Evolutionary conservation across 2,113 vertebrate genomes (phyloP), one percentile per base, ranked within the genome.

Genomic region (Thamnaconus septentrionalis): DNA sequence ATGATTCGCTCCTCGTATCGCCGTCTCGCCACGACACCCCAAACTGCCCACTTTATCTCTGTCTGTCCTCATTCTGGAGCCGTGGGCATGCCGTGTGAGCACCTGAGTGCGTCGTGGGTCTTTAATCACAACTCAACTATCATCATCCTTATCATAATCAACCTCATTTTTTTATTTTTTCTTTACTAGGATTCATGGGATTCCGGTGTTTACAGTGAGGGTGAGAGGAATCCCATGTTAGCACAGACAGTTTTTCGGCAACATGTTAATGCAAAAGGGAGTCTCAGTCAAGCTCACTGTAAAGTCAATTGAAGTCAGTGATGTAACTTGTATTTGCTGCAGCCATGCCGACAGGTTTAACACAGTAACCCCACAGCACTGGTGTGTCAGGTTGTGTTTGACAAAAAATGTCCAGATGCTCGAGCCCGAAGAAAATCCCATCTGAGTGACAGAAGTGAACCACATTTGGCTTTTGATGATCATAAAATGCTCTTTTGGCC

Each of bases 1-100:
- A 39, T 62, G 50, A 47, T 82, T 78, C 71, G 69, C 66, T 83
- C 66, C 66, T 83, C 66, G 73, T 48, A 66, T 74, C 50, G 70
- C 48, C 68, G 68, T 66, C 44, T 46, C 56, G 53, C 58, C 64
- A 44, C 62, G 49, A 67, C 75, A 79, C 18, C 43, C 7, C 11
- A 4, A 48, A 57, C 74, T 0, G 4, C 59, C 7, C 47, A 55
- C 73, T 76, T 69, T 64, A 60, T 69, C 73, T 70, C 75, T 50
- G 42, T 71, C 52, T 63, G 48, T 66, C 49, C 57, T 7, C 18
- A 31, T 31, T 31, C 18, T 31, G 18, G 18, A 31, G 18, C 18
- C 18, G 18, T 31, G 18, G 18, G 18, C 18, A 31, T 53, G 46
- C 56, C 66, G n/a, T 53, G 43, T 39, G 18, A 31, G 18, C 18